Evolutionary conservation across 92 coral and sea anemone genomes (phyloP).

Genomic region (Palythoa heliodiscus): DNA sequence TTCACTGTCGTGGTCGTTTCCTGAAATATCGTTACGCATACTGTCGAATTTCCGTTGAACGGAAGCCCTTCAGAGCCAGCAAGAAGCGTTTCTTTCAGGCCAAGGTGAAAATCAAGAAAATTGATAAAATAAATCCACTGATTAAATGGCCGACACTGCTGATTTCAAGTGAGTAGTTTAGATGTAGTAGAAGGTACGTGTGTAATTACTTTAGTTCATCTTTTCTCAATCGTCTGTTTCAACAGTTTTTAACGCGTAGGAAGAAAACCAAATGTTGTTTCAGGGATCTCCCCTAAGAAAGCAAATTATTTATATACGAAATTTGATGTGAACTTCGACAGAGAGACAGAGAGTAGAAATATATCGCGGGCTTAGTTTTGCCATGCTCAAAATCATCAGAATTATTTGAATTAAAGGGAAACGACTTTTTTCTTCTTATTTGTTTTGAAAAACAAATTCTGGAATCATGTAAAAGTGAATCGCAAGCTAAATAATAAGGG

Average conservation of each 20-base stretch:
- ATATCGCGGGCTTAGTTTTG: no score
- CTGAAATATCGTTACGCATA: neutral
- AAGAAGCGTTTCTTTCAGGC: neutral
- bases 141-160: neutral
- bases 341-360: no score
- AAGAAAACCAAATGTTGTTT: neutral
- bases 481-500: no score
- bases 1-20: neutral
- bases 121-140: neutral
- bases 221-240: neutral
- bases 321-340: neutral
- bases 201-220: neutral
- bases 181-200: neutral
- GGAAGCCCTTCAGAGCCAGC: conserved; percentile 1
- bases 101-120: neutral
- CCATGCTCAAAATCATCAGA: no score
- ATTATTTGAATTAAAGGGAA: no score
- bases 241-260: neutral
- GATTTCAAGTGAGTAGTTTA: neutral
- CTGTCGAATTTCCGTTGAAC: neutral
- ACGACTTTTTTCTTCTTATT: no score
- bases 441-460: no score
- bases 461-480: no score
- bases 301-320: neutral
- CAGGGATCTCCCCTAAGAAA: neutral